phyloP scores from a whole-genome alignment of 2,888 invertebrate species.

The Scaptomyza flava region DNA sequence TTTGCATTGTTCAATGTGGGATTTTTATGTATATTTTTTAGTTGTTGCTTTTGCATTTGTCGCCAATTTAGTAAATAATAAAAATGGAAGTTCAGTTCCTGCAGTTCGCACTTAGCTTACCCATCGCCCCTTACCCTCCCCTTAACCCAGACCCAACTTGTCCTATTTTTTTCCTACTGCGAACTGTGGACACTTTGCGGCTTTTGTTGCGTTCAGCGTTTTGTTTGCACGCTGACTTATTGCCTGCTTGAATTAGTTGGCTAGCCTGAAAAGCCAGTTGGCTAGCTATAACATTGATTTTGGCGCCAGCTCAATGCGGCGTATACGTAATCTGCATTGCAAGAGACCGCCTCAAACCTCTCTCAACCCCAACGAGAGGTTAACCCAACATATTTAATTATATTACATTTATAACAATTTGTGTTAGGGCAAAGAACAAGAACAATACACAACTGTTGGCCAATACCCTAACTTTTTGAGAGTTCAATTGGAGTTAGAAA shows the following conservation, averaged over 20 bases:
- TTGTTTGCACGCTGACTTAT: constrained; percentile 74
- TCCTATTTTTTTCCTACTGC: constrained; percentile 22
- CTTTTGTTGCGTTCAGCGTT: constrained; percentile 63
- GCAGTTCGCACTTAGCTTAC: constrained; percentile 68
- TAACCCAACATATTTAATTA: constrained; percentile 69
- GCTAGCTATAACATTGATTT: constrained; percentile 58
- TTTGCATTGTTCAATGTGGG: constrained; percentile 45
- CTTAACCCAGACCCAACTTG: not conserved
- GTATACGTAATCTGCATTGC: constrained; percentile 73
- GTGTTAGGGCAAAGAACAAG: constrained; percentile 25
- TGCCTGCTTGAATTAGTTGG: constrained; percentile 73
- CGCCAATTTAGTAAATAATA: constrained; percentile 81
- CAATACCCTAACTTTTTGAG: not conserved
- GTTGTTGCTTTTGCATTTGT: constrained; percentile 70
- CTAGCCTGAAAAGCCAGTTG: constrained; percentile 31
- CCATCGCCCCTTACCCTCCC: not conserved
- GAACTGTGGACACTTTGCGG: constrained; percentile 71
- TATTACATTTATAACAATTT: constrained; percentile 79
- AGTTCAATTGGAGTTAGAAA: not conserved
- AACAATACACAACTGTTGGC: not conserved
- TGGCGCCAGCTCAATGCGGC: constrained; percentile 47
- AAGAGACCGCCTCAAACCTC: not conserved
- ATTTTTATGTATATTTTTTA: constrained; percentile 42
- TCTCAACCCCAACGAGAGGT: not conserved
- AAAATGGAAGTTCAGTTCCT: constrained; percentile 69